These are phyloP conservation scores for Xylota segnis DNA, from an alignment of 2,888 invertebrate species.

Conservation along the genomic window DNA sequence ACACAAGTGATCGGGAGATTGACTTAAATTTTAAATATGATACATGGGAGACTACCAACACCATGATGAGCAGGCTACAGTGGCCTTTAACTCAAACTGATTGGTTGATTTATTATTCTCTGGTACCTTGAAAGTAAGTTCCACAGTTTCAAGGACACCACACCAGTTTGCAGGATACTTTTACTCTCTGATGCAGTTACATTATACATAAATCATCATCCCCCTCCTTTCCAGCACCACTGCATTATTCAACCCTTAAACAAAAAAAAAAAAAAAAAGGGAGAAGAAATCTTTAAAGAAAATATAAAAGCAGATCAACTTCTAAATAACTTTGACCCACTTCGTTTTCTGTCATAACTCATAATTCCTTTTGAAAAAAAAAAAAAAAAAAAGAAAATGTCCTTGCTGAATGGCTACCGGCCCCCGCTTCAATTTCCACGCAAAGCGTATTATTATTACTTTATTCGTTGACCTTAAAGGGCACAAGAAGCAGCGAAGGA, in stretches of 20 bases:
- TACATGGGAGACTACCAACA: no score
- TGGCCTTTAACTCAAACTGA: background rate
- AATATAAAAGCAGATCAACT: conserved; percentile 38
- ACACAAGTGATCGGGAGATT: no score
- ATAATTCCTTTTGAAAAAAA: conserved; percentile 22
- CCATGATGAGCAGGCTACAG: no score
- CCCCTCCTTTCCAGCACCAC: background rate
- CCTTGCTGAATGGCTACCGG: conserved; percentile 16
- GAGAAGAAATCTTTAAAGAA: background rate
- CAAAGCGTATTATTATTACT: conserved; percentile 36
- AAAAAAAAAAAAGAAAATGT: conserved; percentile 8
- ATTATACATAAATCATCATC: conserved; percentile 20
- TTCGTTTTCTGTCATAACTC: conserved; percentile 34
- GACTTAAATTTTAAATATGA: no score
- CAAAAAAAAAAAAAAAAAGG: no score
- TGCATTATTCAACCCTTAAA: conserved; percentile 15
- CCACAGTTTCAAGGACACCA: background rate
- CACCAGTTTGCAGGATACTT: background rate
- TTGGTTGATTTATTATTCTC: background rate
- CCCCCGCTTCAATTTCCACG: conserved; percentile 31
- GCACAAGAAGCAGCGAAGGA: background rate
- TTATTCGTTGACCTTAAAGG: conserved; percentile 5
- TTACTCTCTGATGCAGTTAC: conserved; percentile 2
- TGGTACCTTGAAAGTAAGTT: background rate
- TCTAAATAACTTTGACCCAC: conserved; percentile 53